A percentile compares a stretch with the other conserved stretches of the same genome.
These are phyloP conservation scores for Xanthia togata DNA, from an alignment of 2,888 invertebrate species.

Conservation along the genomic window DNA sequence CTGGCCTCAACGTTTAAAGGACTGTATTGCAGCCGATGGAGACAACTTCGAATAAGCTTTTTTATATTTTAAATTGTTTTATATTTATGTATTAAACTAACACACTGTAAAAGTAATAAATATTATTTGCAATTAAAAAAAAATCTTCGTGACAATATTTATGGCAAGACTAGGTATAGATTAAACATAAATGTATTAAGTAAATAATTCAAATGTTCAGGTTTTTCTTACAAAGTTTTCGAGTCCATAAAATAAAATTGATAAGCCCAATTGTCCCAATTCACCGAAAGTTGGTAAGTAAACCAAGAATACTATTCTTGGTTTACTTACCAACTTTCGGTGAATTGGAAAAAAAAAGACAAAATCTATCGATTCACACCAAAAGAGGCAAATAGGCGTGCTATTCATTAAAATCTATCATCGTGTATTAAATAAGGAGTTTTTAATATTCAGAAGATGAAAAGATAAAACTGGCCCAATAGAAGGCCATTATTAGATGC, in stretches of 20 bases:
- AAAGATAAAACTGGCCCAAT: conserved; percentile 67
- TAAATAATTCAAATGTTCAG: background rate
- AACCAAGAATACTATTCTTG: background rate
- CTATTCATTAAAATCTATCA: conserved; percentile 26
- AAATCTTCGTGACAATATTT: too few relatives aligned
- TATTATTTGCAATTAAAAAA: too few relatives aligned
- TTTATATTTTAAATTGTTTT: too few relatives aligned
- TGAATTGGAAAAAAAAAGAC: background rate
- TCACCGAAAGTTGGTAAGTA: too few relatives aligned
- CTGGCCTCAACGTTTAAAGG: too few relatives aligned
- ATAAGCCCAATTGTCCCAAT: background rate
- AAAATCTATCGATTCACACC: background rate
- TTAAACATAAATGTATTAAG: too few relatives aligned
- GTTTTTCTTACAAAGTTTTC: background rate
- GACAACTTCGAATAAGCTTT: too few relatives aligned
- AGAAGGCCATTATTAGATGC: conserved; percentile 75
- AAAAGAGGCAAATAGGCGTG: conserved; percentile 1
- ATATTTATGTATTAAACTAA: too few relatives aligned
- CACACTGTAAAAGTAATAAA: too few relatives aligned
- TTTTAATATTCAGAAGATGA: conserved; percentile 66
- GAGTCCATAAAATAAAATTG: background rate
- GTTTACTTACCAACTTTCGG: background rate
- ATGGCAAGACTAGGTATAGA: too few relatives aligned
- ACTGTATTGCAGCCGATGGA: too few relatives aligned
- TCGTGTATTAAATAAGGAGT: conserved; percentile 7